Evolutionary conservation across 2,113 vertebrate species (phyloP).

Genomic region (Mugil cephalus): DNA sequence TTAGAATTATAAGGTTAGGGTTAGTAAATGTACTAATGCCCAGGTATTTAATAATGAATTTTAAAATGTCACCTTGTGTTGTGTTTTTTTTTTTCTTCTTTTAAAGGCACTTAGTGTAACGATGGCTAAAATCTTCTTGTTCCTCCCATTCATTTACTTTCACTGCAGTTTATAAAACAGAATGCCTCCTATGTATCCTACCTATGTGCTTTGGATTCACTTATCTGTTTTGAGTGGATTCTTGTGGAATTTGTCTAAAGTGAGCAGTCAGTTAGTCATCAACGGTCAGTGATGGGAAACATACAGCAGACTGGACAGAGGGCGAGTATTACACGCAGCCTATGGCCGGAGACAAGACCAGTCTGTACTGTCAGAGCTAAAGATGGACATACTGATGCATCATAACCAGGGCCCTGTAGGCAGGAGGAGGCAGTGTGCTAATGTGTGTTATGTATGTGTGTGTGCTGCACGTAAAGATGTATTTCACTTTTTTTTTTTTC

Average conservation of each 20-base stretch:
- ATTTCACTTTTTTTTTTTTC: neutral
- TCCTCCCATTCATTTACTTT: too few relatives aligned
- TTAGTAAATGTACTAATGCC: too few relatives aligned
- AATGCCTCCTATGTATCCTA: too few relatives aligned
- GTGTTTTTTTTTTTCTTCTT: too few relatives aligned
- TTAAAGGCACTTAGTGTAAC: too few relatives aligned
- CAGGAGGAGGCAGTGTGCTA: neutral
- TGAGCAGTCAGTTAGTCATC: conserved; percentile 60
- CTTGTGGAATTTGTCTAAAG: conserved; percentile 48
- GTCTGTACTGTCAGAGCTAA: conserved; percentile 27
- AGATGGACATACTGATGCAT: conserved; percentile 60
- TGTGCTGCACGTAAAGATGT: neutral
- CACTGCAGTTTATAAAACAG: too few relatives aligned
- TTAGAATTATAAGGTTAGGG: too few relatives aligned
- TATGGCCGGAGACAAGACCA: conserved; percentile 31
- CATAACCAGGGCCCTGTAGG: neutral
- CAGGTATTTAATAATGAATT: too few relatives aligned
- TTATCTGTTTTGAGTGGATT: conserved; percentile 50
- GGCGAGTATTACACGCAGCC: conserved; percentile 18
- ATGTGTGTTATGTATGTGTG: neutral
- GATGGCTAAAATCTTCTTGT: too few relatives aligned
- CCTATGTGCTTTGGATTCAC: conserved; percentile 35
- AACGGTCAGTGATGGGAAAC: conserved; percentile 34
- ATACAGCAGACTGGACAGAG: conserved; percentile 39
- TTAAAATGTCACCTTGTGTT: too few relatives aligned